These are phyloP conservation scores for Idaea aversata DNA, from an alignment of 2,888 invertebrate species.

Conservation along the genomic window DNA sequence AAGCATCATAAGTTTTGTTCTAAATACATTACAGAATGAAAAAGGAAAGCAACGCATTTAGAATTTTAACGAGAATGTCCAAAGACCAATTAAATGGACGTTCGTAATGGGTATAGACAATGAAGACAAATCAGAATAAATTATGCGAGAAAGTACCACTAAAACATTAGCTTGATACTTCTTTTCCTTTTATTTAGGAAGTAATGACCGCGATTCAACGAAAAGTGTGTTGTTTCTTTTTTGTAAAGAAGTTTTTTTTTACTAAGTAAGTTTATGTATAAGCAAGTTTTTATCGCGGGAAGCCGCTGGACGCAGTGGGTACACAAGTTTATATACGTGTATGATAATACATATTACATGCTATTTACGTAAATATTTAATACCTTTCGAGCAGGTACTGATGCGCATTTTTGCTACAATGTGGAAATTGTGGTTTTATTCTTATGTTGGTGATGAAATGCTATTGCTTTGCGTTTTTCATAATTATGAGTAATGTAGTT, in stretches of 20 bases:
- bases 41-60: constrained; percentile 32
- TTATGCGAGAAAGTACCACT: constrained; percentile 3
- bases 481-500: too few species aligned
- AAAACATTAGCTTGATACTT: background rate
- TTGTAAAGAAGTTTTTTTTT: background rate
- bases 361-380: too few species aligned
- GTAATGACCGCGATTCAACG: background rate
- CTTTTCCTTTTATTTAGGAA: background rate
- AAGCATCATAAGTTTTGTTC: constrained; percentile 34
- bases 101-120: constrained; percentile 23
- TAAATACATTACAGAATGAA: constrained; percentile 28
- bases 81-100: constrained; percentile 21
- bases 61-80: constrained; percentile 36
- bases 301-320: too few species aligned
- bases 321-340: too few species aligned
- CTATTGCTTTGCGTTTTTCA: too few species aligned
- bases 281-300: too few species aligned
- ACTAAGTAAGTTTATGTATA: too few species aligned
- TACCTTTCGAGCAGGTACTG: too few species aligned
- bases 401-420: too few species aligned
- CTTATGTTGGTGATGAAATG: too few species aligned
- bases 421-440: too few species aligned
- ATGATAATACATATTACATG: too few species aligned
- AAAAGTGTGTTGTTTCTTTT: background rate
- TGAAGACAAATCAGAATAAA: constrained; percentile 20